Evolutionary conservation across 2,797 vertebrate genomes (phyloP).

Genomic region (Galaxias olidus): DNA sequence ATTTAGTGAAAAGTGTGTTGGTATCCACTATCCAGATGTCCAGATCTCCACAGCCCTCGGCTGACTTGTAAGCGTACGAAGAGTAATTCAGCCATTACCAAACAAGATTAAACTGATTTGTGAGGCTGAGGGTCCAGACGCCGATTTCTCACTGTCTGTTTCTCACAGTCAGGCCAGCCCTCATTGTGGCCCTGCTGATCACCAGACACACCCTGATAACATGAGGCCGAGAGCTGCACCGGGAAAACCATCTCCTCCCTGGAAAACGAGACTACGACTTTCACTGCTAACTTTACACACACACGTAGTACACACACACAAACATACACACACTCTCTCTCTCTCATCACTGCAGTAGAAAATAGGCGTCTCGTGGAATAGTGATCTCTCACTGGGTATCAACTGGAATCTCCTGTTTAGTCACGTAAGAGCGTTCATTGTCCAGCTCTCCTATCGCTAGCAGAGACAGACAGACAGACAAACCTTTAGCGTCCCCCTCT

Average conservation of each 20-base stretch:
- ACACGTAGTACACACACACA: conserved; percentile 44
- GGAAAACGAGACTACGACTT: conserved; percentile 63
- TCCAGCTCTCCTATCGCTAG: not conserved
- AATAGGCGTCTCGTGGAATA: conserved; percentile 8
- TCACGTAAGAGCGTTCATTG: not conserved
- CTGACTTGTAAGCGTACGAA: no score
- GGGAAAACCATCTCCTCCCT: conserved; percentile 76
- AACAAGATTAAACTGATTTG: conserved; percentile 14
- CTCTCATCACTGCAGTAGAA: conserved; percentile 38
- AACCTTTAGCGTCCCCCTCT: conserved; percentile 94
- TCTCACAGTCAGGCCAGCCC: conserved; percentile 61
- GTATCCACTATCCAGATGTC: no score
- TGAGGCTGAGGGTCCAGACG: conserved; percentile 20
- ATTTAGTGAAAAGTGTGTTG: no score
- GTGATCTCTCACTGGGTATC: not conserved
- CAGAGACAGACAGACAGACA: conserved; percentile 24
- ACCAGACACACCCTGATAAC: conserved; percentile 77
- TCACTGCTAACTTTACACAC: not conserved
- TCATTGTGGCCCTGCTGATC: conserved; percentile 44
- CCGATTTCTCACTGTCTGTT: conserved; percentile 37
- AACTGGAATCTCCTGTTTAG: not conserved
- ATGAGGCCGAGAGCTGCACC: conserved; percentile 56
- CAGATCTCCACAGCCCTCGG: no score
- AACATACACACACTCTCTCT: conserved; percentile 23
- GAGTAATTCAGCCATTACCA: no score